phyloP scores from a whole-genome alignment of 2,797 vertebrate genomes.

The Schizothorax lantsangensis region DNA sequence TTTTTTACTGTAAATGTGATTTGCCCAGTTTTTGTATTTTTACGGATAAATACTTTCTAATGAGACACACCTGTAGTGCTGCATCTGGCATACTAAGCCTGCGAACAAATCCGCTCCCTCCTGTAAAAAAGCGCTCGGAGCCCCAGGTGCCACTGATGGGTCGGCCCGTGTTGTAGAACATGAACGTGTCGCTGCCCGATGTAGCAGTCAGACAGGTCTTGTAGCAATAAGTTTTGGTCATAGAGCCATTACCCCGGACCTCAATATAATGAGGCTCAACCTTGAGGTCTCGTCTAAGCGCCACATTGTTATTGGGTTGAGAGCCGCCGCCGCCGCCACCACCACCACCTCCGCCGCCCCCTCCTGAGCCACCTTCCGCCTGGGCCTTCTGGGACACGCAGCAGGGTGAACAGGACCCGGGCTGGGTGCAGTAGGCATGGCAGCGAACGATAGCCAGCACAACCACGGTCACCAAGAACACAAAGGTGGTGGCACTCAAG shows the following conservation, averaged over 20 bases:
- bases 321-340: constrained; percentile 55
- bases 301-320: constrained; percentile 92
- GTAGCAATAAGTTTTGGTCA: constrained; percentile 99
- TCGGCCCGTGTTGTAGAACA: constrained; percentile 98
- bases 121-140: constrained; percentile 92
- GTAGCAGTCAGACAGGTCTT: constrained; percentile 96
- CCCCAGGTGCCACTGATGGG: constrained; percentile 89
- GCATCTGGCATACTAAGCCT: constrained; percentile 85
- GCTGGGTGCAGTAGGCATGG: constrained; percentile 84
- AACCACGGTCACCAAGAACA: constrained; percentile 93
- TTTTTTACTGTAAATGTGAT: neutral
- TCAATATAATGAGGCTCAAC: constrained; percentile 97
- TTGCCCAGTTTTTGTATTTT: neutral
- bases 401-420: constrained; percentile 89
- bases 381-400: constrained; percentile 86
- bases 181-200: constrained; percentile 97
- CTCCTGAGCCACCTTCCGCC: constrained; percentile 76
- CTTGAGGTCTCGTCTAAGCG: constrained; percentile 90
- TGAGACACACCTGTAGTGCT: constrained; percentile 79
- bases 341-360: constrained; percentile 61
- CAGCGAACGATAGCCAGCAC: constrained; percentile 92
- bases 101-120: constrained; percentile 87
- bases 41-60: neutral
- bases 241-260: constrained; percentile 94
- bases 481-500: constrained; percentile 91